Conservation (phyloP, 2,888 invertebrate genomes). For the Meghimatium bilineatum region DNA sequence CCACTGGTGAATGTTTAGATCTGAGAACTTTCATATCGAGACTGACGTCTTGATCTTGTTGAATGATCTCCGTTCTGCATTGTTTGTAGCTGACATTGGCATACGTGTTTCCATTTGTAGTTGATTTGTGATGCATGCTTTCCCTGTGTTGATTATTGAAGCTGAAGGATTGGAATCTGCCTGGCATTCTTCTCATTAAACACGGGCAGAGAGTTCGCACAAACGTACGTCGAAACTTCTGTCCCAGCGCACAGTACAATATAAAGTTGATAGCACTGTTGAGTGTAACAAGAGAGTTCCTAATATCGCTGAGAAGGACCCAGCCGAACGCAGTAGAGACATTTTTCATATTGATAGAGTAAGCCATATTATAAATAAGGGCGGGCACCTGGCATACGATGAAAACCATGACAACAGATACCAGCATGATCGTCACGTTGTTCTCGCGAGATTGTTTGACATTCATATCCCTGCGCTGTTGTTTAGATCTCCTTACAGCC, state of each 20-base stretch:
- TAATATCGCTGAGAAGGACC: constrained; percentile 67
- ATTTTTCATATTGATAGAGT: constrained; percentile 81
- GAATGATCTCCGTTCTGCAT: constrained; percentile 34
- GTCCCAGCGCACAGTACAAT: constrained; percentile 97
- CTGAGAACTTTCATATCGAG: constrained; percentile 50
- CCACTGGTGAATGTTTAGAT: constrained; percentile 47
- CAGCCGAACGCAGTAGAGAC: constrained; percentile 80
- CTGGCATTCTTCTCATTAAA: constrained; percentile 53
- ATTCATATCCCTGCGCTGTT: constrained; percentile 91
- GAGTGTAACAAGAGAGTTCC: constrained; percentile 93
- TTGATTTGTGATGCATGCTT: constrained; percentile 29
- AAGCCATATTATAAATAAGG: constrained; percentile 83
- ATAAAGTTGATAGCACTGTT: constrained; percentile 98
- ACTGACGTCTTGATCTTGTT: constrained; percentile 29
- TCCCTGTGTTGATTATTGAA: constrained; percentile 55
- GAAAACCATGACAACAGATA: constrained; percentile 95
- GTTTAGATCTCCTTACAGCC: constrained; percentile 92
- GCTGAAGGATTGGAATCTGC: constrained; percentile 66
- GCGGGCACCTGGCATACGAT: constrained; percentile 90
- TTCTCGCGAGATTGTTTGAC: constrained; percentile 92
- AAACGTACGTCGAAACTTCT: constrained; percentile 86
- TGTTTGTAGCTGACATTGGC: constrained; percentile 44
- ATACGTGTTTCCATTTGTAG: constrained; percentile 39
- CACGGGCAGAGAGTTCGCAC: constrained; percentile 71
- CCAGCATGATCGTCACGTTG: constrained; percentile 94